phyloP scores from a whole-genome alignment of 2,113 vertebrate species.

The Xerus inauris region DNA sequence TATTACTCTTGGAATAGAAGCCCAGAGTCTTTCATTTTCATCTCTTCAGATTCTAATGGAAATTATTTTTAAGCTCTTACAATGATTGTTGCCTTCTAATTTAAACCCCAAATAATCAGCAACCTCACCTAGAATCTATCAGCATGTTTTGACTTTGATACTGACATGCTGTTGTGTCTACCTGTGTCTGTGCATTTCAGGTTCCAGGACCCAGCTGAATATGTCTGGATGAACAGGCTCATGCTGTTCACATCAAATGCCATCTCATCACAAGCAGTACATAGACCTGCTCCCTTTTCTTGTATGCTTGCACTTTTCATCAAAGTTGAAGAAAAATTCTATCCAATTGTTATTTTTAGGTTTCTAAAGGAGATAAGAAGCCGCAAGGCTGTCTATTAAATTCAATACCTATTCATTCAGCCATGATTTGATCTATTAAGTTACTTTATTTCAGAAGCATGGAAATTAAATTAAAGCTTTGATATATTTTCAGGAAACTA shows the following conservation, averaged over 20 bases:
- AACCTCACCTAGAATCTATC: background rate
- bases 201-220: background rate
- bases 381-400: constrained; percentile 5
- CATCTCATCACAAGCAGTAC: background rate
- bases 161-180: background rate
- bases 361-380: constrained; percentile 56
- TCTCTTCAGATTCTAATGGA: background rate
- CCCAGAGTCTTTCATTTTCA: background rate
- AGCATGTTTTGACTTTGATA: background rate
- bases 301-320: background rate
- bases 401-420: constrained; percentile 36
- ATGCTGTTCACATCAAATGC: background rate
- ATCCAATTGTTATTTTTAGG: constrained; percentile 56
- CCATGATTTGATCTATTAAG: constrained; percentile 40
- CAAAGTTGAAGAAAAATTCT: constrained; percentile 41
- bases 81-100: background rate
- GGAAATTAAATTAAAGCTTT: constrained; percentile 56
- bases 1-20: background rate
- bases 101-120: background rate
- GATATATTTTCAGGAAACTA: constrained; percentile 24
- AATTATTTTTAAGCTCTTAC: background rate
- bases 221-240: background rate
- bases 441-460: constrained; percentile 68
- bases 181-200: background rate
- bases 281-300: background rate